A percentile compares a stretch with the other conserved stretches of the same genome.
Evolutionary conservation across 2,888 invertebrate genomes (phyloP).

Genomic region (Drosophila vallismaia): DNA sequence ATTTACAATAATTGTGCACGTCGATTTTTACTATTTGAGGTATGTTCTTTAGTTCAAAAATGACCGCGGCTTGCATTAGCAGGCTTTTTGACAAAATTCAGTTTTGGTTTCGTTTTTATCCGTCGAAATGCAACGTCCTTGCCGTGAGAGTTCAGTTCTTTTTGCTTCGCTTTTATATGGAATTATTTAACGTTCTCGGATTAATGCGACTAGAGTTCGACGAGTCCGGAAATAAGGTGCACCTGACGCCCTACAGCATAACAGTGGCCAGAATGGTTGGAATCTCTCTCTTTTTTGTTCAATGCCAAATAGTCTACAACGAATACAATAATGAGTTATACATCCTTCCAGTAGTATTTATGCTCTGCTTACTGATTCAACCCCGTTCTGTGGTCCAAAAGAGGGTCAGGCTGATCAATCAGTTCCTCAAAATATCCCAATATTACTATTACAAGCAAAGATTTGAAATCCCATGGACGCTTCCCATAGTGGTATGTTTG

Average conservation of each 20-base stretch:
- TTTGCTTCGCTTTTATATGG: neutral
- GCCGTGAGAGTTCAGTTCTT: neutral
- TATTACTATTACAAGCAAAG: neutral
- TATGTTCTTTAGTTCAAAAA: neutral
- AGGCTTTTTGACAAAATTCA: too few relatives aligned
- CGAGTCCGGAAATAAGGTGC: neutral
- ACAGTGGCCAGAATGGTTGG: neutral
- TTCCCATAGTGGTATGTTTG: neutral
- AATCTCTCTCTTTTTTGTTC: neutral
- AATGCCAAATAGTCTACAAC: neutral
- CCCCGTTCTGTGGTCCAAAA: neutral
- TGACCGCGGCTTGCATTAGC: too few relatives aligned
- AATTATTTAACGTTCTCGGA: neutral
- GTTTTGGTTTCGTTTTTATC: neutral
- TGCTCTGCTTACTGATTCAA: neutral
- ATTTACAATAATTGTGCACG: too few relatives aligned
- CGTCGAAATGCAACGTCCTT: neutral
- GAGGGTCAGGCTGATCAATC: conserved; percentile 1
- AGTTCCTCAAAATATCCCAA: neutral
- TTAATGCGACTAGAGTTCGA: neutral
- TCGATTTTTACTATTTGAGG: too few relatives aligned
- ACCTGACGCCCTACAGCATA: neutral
- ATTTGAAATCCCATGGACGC: neutral
- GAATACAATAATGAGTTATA: neutral
- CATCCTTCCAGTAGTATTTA: neutral